phyloP scores from a whole-genome alignment of 2,113 vertebrate genomes.

The Arizona elegans region DNA sequence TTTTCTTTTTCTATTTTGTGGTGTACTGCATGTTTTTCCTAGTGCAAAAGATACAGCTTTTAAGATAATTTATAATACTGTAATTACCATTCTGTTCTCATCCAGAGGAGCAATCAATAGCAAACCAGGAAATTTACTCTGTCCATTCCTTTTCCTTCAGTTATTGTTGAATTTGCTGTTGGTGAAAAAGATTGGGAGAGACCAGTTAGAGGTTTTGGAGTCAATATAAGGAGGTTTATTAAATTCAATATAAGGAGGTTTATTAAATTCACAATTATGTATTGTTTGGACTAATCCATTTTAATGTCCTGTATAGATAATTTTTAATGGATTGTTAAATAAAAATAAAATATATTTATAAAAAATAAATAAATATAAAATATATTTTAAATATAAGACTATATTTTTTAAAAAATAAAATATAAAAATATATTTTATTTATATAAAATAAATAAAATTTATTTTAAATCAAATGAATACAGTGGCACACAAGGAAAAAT shows the following conservation, averaged over 20 bases:
- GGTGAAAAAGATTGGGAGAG: neutral
- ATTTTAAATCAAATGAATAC: neutral
- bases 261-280: neutral
- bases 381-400: too few species aligned
- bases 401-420: too few species aligned
- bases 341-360: too few species aligned
- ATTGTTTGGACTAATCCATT: neutral
- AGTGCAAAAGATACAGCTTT: neutral
- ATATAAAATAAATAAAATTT: neutral
- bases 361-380: too few species aligned
- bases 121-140: neutral
- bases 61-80: neutral
- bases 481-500: neutral
- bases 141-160: neutral
- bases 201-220: neutral
- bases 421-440: too few species aligned
- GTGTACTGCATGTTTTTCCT: neutral
- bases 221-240: neutral
- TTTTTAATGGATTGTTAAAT: neutral
- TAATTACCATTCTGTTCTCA: neutral
- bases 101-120: neutral
- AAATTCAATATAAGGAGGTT: neutral
- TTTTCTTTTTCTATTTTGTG: neutral
- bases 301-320: neutral
- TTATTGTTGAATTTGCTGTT: neutral